Conservation (phyloP, 2,797 vertebrate species). For the Alfaro cultratus region DNA sequence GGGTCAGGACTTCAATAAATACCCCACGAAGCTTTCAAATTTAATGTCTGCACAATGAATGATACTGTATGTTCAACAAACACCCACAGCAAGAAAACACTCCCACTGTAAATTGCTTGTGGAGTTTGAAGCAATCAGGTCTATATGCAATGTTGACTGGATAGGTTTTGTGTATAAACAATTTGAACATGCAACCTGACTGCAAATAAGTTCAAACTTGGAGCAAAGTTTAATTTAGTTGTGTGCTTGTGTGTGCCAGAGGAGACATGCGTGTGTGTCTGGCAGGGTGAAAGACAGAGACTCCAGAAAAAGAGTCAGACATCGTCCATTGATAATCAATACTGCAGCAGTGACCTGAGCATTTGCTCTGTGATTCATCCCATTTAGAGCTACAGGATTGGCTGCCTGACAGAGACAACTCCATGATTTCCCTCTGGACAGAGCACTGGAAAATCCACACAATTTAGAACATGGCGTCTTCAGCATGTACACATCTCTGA, state of each 20-base stretch:
- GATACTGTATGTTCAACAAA: slow-evolving; percentile 61
- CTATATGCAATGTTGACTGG: slow-evolving; percentile 8
- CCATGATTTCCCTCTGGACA: slow-evolving; percentile 72
- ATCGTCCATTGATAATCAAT: slow-evolving; percentile 81
- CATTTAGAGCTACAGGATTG: slow-evolving; percentile 70
- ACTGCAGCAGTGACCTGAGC: slow-evolving; percentile 78
- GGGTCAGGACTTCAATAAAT: slow-evolving; percentile 85
- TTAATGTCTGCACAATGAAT: slow-evolving; percentile 66
- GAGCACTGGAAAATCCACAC: slow-evolving; percentile 31
- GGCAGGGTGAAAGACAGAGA: slow-evolving; percentile 53
- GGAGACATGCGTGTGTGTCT: background rate
- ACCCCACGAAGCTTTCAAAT: slow-evolving; percentile 71
- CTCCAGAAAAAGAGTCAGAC: slow-evolving; percentile 72
- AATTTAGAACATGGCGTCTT: slow-evolving; percentile 29
- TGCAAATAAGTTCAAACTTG: slow-evolving; percentile 39
- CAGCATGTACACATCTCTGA: slow-evolving; percentile 37
- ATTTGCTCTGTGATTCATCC: slow-evolving; percentile 74
- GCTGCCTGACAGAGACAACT: slow-evolving; percentile 71
- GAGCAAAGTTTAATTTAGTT: slow-evolving; percentile 25
- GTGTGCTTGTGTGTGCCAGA: slow-evolving; percentile 20
- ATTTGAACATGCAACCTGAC: slow-evolving; percentile 11
- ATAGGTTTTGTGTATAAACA: slow-evolving; percentile 33
- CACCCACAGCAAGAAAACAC: slow-evolving; percentile 32
- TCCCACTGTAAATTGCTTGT: slow-evolving; percentile 38
- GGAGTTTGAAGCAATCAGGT: slow-evolving; percentile 23